A percentile compares a stretch with the other conserved stretches of the same genome.
Conservation (phyloP, 2,888 invertebrate genomes). For the Coronaproctus castanopsis region DNA sequence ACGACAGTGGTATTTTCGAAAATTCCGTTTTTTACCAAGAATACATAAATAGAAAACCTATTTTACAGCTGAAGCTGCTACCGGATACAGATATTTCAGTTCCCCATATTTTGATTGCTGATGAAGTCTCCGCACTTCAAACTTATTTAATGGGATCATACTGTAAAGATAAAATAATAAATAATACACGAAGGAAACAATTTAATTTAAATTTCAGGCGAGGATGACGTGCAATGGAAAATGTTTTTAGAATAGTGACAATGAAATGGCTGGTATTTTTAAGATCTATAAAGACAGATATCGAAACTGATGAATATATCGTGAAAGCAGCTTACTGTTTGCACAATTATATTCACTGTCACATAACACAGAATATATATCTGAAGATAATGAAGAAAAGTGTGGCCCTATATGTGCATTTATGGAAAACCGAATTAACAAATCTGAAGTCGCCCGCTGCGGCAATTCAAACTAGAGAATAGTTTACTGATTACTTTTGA, state of each 20-base stretch:
- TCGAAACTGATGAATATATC: background rate
- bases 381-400: background rate
- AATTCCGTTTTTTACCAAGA: background rate
- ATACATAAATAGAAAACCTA: background rate
- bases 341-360: background rate
- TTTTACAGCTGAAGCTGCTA: background rate
- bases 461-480: background rate
- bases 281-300: too few species aligned
- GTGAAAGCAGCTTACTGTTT: background rate
- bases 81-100: background rate
- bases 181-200: too few species aligned
- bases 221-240: background rate
- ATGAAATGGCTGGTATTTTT: background rate
- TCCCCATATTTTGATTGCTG: background rate
- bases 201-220: background rate
- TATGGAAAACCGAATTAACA: background rate
- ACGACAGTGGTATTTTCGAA: conserved; percentile 4
- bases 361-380: background rate
- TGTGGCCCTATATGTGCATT: background rate
- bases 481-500: background rate
- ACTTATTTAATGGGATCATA: background rate
- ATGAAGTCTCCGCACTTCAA: background rate
- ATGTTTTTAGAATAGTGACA: background rate
- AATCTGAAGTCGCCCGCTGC: background rate
- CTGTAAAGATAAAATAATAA: too few species aligned